Conservation (phyloP, 2,113 vertebrate species). For the Formicarius rufipectus region DNA sequence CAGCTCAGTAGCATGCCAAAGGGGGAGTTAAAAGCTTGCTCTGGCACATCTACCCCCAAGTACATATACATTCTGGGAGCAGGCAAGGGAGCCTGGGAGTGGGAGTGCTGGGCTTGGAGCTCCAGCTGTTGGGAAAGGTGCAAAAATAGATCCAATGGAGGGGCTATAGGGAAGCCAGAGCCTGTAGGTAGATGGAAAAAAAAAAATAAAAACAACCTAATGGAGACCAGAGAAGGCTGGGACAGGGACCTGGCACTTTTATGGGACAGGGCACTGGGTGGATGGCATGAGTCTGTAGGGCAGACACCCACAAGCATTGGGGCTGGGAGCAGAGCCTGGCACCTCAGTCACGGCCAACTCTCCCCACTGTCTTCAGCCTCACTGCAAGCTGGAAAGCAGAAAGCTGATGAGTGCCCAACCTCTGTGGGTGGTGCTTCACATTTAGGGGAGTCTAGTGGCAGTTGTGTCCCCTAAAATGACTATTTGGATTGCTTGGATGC, state of each 20-base stretch:
- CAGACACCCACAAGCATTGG: rapidly evolving
- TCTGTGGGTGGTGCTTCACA: rapidly evolving
- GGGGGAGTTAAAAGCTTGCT: background rate
- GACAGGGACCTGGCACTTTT: background rate
- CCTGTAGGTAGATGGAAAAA: background rate
- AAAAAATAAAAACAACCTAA: no score
- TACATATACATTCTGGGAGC: background rate
- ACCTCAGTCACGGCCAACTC: background rate
- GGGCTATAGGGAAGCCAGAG: background rate
- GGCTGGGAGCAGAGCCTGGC: background rate
- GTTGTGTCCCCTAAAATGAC: background rate
- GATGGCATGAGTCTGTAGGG: background rate
- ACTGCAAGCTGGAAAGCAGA: background rate
- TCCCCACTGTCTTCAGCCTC: background rate
- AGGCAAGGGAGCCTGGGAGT: background rate
- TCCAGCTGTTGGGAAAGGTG: background rate
- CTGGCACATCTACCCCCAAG: background rate
- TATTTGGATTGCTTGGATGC: background rate
- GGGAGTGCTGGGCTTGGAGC: background rate
- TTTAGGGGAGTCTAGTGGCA: background rate
- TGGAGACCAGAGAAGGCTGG: background rate
- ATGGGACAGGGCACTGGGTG: background rate
- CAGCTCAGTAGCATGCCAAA: rapidly evolving
- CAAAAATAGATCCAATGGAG: background rate
- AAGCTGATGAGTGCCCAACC: background rate